These are phyloP conservation scores for Heterochromis multidens DNA, from an alignment of 2,113 vertebrate species.

Conservation along the genomic window DNA sequence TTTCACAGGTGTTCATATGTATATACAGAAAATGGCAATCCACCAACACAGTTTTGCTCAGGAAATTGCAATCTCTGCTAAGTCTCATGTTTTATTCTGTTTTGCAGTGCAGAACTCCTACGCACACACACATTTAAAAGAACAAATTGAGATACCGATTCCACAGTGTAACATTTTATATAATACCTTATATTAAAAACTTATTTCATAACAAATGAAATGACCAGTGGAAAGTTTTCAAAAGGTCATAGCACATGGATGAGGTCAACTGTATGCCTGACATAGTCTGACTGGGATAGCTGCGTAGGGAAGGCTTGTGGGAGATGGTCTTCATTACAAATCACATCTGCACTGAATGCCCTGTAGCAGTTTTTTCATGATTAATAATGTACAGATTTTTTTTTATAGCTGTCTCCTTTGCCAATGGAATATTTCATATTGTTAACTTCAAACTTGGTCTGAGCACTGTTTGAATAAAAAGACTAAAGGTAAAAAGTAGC, in stretches of 20 bases:
- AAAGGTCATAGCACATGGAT: neutral
- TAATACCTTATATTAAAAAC: neutral
- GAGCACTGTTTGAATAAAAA: neutral
- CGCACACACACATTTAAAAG: neutral
- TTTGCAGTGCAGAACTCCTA: neutral
- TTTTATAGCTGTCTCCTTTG: neutral
- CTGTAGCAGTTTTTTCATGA: neutral
- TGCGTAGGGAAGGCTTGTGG: neutral
- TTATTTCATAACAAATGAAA: neutral
- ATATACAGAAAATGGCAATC: neutral
- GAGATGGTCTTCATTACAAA: neutral
- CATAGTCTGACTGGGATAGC: neutral
- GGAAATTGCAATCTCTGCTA: neutral
- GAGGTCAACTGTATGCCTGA: neutral
- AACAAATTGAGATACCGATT: neutral
- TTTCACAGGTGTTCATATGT: neutral
- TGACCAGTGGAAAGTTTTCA: neutral
- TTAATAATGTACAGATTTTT: neutral
- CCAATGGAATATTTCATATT: neutral
- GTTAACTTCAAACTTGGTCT: neutral
- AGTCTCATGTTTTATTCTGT: neutral
- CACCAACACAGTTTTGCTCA: neutral
- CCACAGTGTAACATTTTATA: neutral
- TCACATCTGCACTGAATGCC: neutral
- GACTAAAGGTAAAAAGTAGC: constrained; percentile 4